A percentile compares a stretch with the other conserved stretches of the same genome.
phyloP scores from a whole-genome alignment of 2,113 vertebrate genomes.

The Gallinago paraguaiae region DNA sequence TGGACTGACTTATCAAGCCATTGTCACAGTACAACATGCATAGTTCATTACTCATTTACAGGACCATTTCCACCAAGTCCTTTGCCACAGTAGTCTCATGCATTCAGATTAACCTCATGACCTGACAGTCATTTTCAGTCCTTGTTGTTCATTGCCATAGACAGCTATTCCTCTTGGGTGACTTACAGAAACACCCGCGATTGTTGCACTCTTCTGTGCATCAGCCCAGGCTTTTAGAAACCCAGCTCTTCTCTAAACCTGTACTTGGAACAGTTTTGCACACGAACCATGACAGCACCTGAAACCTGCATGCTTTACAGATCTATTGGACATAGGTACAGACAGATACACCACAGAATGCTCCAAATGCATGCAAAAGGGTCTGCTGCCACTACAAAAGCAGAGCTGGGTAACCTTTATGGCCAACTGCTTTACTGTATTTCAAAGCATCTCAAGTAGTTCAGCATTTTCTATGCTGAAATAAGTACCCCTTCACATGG shows the following conservation, averaged over 20 bases:
- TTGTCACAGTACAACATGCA: neutral
- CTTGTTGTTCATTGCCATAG: neutral
- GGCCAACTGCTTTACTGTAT: neutral
- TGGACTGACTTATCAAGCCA: slow-evolving; percentile 1
- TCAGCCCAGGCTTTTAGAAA: neutral
- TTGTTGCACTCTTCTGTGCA: neutral
- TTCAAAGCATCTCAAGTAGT: neutral
- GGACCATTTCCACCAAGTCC: neutral
- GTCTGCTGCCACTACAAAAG: neutral
- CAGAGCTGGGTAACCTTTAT: neutral
- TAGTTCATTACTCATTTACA: neutral
- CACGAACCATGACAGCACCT: neutral
- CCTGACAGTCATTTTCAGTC: neutral
- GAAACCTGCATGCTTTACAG: neutral
- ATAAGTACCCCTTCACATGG: neutral
- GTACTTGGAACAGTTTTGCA: neutral
- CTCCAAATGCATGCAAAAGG: slow-evolving; percentile 20
- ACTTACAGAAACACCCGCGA: neutral
- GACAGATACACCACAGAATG: neutral
- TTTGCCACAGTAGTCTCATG: neutral
- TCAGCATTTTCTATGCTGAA: neutral
- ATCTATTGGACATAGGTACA: neutral
- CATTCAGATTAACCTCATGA: neutral
- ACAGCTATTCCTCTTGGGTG: neutral
- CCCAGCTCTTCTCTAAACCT: neutral